A percentile compares a stretch with the other conserved stretches of the same genome.
Evolutionary conservation across 2,113 vertebrate species (phyloP).

Genomic region (Odontesthes bonariensis): DNA sequence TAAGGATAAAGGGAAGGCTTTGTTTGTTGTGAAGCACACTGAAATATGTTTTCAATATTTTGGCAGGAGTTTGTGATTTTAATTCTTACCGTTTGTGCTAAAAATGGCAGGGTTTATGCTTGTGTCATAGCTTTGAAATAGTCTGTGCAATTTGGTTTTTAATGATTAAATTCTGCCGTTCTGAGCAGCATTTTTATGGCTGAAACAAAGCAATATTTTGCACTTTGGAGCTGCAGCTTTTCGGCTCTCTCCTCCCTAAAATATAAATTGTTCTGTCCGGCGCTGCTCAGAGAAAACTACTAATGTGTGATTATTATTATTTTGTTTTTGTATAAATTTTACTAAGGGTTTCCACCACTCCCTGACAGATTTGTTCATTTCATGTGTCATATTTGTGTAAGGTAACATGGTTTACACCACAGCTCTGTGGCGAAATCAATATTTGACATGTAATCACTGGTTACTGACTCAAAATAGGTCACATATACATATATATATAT

Average conservation of each 20-base stretch:
- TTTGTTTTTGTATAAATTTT: neutral
- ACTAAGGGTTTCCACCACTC: neutral
- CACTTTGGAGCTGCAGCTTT: neutral
- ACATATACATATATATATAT: neutral
- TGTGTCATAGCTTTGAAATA: neutral
- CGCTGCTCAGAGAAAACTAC: neutral
- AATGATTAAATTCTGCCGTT: neutral
- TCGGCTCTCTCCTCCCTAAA: neutral
- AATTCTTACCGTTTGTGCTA: neutral
- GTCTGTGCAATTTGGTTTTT: neutral
- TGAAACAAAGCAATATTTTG: neutral
- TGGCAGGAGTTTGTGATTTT: neutral
- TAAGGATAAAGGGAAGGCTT: constrained; percentile 25
- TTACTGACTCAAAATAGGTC: constrained; percentile 20
- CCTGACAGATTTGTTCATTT: constrained; percentile 13
- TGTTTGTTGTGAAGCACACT: neutral
- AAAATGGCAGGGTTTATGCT: neutral
- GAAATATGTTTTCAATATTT: neutral
- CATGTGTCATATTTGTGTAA: constrained; percentile 22
- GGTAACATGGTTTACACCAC: constrained; percentile 21
- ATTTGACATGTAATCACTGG: constrained; percentile 22
- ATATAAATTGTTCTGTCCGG: neutral
- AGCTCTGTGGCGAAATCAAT: neutral
- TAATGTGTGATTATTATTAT: neutral
- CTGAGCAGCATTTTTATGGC: neutral